These are phyloP conservation scores for Glossosoma conforme DNA, from an alignment of 1,140 invertebrate genomes.

Conservation along the genomic window DNA sequence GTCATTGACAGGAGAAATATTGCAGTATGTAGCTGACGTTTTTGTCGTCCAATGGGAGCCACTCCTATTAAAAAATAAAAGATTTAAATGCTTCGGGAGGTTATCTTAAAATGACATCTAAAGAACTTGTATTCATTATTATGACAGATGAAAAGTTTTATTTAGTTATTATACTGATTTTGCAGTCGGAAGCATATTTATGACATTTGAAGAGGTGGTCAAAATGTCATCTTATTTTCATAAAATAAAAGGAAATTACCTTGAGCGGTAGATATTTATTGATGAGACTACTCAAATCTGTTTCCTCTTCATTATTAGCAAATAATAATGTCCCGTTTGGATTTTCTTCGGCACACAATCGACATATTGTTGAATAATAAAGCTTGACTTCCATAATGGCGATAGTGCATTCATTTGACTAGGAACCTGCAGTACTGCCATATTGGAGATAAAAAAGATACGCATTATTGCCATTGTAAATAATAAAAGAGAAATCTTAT, in stretches of 20 bases:
- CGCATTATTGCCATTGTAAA: not conserved
- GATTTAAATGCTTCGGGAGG: conserved; percentile 60
- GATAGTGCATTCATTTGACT: conserved; percentile 3
- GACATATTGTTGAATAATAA: conserved; percentile 64
- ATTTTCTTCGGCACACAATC: conserved; percentile 68
- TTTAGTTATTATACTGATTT: conserved; percentile 20
- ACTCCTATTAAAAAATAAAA: conserved; percentile 54
- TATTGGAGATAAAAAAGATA: not conserved
- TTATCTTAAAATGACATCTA: conserved; percentile 44
- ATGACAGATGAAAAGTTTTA: conserved; percentile 10
- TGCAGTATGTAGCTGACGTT: conserved; percentile 77
- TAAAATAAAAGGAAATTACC: conserved; percentile 46
- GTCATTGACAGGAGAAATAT: conserved; percentile 83
- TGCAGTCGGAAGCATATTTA: conserved; percentile 22
- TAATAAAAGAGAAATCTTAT: not conserved
- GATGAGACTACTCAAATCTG: conserved; percentile 56
- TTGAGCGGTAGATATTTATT: conserved; percentile 68
- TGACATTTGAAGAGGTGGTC: conserved; percentile 52
- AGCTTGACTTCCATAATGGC: conserved; percentile 35
- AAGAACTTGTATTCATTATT: not conserved
- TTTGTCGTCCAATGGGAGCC: conserved; percentile 90
- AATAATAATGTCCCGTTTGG: conserved; percentile 61
- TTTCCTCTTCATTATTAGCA: conserved; percentile 50
- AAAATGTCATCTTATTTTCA: conserved; percentile 54
- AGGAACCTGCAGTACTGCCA: not conserved